Conservation (phyloP, 2,113 vertebrate genomes). For the Strix uralensis region DNA sequence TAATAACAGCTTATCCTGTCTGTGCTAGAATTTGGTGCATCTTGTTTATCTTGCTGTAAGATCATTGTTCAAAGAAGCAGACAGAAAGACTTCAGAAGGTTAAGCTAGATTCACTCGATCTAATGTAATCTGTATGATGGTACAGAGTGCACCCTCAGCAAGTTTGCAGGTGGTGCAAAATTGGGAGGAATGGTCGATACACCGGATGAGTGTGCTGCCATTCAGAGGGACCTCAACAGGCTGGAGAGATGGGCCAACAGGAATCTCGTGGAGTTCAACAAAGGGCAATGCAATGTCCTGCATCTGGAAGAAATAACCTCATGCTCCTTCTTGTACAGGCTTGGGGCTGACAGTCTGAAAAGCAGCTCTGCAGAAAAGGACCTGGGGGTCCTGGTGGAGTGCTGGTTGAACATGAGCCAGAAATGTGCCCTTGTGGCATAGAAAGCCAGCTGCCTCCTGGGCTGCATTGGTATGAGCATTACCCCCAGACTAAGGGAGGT, state of each 20-base stretch:
- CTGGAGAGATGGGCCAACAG: neutral
- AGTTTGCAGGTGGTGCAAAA: neutral
- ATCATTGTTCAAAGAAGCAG: neutral
- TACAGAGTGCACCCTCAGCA: neutral
- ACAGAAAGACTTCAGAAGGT: neutral
- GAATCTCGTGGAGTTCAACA: neutral
- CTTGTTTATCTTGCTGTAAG: neutral
- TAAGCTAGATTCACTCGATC: neutral
- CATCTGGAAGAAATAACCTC: neutral
- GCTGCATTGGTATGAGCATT: neutral
- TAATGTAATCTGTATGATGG: neutral
- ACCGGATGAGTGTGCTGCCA: neutral
- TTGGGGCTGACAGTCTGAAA: neutral
- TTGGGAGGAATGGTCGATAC: neutral
- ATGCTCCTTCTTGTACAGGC: neutral
- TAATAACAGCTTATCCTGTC: neutral
- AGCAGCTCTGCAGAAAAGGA: neutral
- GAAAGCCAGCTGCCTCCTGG: neutral
- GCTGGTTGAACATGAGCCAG: neutral
- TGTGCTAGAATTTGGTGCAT: neutral
- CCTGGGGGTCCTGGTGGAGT: neutral
- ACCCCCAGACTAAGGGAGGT: neutral
- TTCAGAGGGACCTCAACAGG: neutral
- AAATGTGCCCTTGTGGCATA: neutral
- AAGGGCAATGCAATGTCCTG: neutral